Conservation (phyloP, 2,113 vertebrate genomes). For the Pachycephala philippinensis region DNA sequence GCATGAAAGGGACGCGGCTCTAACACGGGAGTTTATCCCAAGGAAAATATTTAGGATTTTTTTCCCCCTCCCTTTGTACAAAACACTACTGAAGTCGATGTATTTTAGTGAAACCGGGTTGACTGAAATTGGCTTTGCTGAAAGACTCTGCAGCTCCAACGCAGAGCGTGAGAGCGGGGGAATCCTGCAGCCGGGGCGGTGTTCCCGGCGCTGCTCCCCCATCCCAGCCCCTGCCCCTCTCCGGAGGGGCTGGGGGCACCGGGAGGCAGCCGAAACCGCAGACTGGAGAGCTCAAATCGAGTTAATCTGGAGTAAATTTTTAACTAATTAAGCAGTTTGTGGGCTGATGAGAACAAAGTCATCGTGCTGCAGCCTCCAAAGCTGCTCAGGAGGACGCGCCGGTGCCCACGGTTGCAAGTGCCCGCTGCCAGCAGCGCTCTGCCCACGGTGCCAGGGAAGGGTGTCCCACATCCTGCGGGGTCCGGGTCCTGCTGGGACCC, state of each 20-base stretch:
- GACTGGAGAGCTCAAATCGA: neutral
- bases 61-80: neutral
- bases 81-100: neutral
- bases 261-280: neutral
- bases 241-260: neutral
- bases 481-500: neutral
- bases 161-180: neutral
- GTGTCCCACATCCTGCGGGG: neutral
- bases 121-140: neutral
- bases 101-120: neutral
- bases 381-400: neutral
- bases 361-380: neutral
- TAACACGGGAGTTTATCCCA: neutral
- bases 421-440: neutral
- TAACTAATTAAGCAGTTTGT: neutral
- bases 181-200: neutral
- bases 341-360: neutral
- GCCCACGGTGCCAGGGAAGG: rapidly evolving
- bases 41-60: constrained; percentile 39
- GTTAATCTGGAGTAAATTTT: neutral
- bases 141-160: neutral
- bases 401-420: neutral
- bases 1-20: constrained; percentile 8
- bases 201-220: rapidly evolving
- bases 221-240: neutral